Conservation (phyloP, 2,888 invertebrate species). For the Fabriciana adippe region DNA sequence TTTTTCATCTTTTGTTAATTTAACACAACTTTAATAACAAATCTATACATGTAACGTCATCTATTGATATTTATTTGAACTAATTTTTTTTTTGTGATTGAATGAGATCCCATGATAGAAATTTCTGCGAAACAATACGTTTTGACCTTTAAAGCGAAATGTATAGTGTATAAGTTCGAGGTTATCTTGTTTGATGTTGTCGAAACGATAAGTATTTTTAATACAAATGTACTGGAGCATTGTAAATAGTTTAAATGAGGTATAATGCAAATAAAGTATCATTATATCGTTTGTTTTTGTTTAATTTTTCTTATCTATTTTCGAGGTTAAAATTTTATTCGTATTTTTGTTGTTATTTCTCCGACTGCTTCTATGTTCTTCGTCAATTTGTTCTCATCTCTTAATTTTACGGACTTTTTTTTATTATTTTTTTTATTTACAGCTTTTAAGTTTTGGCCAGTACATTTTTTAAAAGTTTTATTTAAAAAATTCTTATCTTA, state of each 20-base stretch:
- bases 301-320: slow-evolving; percentile 10
- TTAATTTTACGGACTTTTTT: too few species aligned
- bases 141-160: background rate
- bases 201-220: slow-evolving; percentile 34
- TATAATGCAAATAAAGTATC: slow-evolving; percentile 55
- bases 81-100: background rate
- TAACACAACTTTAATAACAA: too few species aligned
- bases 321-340: background rate
- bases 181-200: slow-evolving; percentile 25
- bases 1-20: too few species aligned
- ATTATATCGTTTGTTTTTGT: slow-evolving; percentile 41
- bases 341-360: too few species aligned
- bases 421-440: too few species aligned
- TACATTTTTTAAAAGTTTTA: too few species aligned
- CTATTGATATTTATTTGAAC: background rate
- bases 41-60: too few species aligned
- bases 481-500: too few species aligned
- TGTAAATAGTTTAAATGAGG: slow-evolving; percentile 43
- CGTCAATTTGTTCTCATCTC: too few species aligned
- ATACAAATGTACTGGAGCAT: slow-evolving; percentile 30
- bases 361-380: too few species aligned
- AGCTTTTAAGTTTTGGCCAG: too few species aligned
- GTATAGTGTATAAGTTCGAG: slow-evolving; percentile 12
- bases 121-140: background rate
- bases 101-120: too few species aligned